phyloP scores from a whole-genome alignment of 2,888 invertebrate genomes.

The Netelia fuscicornis region DNA sequence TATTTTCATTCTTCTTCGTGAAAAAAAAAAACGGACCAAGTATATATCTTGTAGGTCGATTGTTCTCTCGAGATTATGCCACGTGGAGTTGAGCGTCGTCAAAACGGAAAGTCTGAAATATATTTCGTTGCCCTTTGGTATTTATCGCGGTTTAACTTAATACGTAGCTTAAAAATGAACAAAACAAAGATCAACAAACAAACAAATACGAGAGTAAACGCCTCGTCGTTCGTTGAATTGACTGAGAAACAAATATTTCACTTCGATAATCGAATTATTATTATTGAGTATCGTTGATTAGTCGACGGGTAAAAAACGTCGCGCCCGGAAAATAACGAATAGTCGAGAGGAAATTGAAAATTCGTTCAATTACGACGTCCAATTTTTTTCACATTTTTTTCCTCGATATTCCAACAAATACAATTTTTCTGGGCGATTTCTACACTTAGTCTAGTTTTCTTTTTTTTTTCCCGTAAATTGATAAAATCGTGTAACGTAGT shows the following conservation, averaged over 20 bases:
- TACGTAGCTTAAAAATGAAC: constrained; percentile 22
- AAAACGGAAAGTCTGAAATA: constrained; percentile 62
- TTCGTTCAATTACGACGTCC: not conserved
- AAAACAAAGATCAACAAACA: not conserved
- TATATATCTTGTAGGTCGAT: constrained; percentile 60
- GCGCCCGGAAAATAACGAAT: not conserved
- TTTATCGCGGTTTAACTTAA: constrained; percentile 9
- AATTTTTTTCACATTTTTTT: not conserved
- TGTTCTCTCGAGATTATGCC: constrained; percentile 57
- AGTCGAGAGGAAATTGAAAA: not conserved
- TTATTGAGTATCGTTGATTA: not conserved
- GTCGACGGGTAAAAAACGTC: not conserved
- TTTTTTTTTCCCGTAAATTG: constrained; percentile 46
- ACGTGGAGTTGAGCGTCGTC: constrained; percentile 58
- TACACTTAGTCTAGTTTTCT: constrained; percentile 33
- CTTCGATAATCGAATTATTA: constrained; percentile 39
- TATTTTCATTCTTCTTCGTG: constrained; percentile 29
- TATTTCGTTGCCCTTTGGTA: constrained; percentile 50
- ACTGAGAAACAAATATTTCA: constrained; percentile 37
- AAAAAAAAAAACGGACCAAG: constrained; percentile 58
- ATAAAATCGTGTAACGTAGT: constrained; percentile 28
- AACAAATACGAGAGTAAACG: constrained; percentile 7
- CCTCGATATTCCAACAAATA: not conserved
- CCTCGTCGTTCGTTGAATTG: constrained; percentile 19
- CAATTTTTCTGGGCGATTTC: constrained; percentile 9